Evolutionary conservation across 1,140 invertebrate genomes (phyloP).

Genomic region (Drosophila punjabiensis): DNA sequence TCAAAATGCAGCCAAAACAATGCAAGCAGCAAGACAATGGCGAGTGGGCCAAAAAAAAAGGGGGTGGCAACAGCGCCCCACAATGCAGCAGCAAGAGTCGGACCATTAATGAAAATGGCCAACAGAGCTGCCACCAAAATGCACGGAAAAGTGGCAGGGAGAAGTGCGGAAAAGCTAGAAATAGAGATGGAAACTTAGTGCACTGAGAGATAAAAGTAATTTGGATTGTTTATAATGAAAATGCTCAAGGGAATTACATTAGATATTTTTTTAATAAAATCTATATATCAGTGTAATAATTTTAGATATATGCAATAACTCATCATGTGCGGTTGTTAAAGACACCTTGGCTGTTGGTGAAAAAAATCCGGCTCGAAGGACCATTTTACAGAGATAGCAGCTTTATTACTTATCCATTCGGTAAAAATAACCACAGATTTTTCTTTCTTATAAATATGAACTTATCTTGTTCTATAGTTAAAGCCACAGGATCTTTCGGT

Average conservation of each 20-base stretch:
- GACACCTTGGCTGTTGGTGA: too few species aligned
- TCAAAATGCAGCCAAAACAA: constrained; percentile 77
- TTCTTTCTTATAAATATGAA: neutral
- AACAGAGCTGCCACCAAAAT: constrained; percentile 59
- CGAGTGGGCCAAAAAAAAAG: neutral
- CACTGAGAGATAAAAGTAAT: neutral
- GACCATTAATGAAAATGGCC: constrained; percentile 81
- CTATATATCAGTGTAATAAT: neutral
- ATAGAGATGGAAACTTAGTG: constrained; percentile 5
- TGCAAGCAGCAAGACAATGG: constrained; percentile 71
- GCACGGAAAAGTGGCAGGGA: constrained; percentile 24
- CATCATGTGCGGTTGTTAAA: too few species aligned
- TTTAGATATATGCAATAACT: too few species aligned
- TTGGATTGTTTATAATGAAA: neutral
- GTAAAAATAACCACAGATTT: too few species aligned
- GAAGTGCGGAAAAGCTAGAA: neutral
- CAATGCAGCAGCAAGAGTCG: constrained; percentile 41
- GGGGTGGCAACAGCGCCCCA: constrained; percentile 33
- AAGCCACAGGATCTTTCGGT: neutral
- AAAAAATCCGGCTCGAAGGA: too few species aligned
- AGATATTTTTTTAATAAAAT: neutral
- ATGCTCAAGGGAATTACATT: neutral
- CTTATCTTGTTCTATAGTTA: neutral
- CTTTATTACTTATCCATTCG: too few species aligned
- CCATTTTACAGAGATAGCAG: too few species aligned